These are phyloP conservation scores for Cydia strobilella DNA, from an alignment of 1,140 invertebrate genomes.

Conservation along the genomic window DNA sequence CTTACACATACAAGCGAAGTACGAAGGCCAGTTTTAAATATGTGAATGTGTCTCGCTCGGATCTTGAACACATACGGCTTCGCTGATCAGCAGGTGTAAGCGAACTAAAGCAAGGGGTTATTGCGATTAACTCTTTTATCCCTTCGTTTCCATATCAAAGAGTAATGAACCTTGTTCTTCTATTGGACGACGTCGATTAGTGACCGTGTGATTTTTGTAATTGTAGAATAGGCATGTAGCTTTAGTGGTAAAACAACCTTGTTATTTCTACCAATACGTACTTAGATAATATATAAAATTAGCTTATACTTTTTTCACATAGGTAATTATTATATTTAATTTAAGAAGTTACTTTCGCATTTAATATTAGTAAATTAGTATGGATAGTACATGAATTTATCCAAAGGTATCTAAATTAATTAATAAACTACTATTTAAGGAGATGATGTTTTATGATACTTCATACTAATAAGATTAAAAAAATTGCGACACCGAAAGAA, in stretches of 20 bases:
- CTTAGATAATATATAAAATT: not conserved
- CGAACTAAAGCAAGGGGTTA: conserved; percentile 76
- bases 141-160: conserved; percentile 80
- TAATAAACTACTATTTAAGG: not conserved
- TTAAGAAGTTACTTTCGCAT: no score
- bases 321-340: not conserved
- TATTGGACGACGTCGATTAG: conserved; percentile 75
- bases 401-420: not conserved
- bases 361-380: no score
- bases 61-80: conserved; percentile 76
- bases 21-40: conserved; percentile 76
- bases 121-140: conserved; percentile 80
- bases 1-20: conserved; percentile 74
- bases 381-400: no score
- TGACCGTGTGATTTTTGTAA: conserved; percentile 73
- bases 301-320: not conserved
- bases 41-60: conserved; percentile 57
- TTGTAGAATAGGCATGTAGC: conserved; percentile 18
- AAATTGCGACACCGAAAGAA: not conserved
- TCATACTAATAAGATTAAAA: not conserved
- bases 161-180: conserved; percentile 79
- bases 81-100: conserved; percentile 79
- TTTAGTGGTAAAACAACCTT: not conserved
- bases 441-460: not conserved
- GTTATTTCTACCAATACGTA: no score